Base-by-base conservation (phyloP, 2,888 invertebrate species). In the Parapristionchus giblindavisi region DNA sequence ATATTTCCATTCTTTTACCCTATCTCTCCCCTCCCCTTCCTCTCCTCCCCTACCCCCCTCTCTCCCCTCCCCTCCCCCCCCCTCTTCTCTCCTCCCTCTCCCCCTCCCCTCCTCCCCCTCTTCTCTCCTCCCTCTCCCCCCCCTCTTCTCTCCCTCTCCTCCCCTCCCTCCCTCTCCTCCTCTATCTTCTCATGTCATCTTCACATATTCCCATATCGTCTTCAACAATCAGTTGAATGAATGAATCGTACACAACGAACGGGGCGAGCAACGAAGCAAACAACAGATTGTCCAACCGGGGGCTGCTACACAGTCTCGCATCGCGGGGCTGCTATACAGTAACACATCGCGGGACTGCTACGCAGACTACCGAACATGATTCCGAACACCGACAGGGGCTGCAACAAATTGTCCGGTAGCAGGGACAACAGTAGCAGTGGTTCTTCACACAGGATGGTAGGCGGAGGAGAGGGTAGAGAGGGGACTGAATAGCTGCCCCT, bases 21-120 rank as follows among this genome's bases (percentile, higher is more conserved):
- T 14, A 32, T 51, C 27, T 48, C 65, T 65, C 65, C 48, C 66
- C 27, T 34, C 36, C 51, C 24, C 66, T 48, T n/a, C 6, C 66
- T 51, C 48, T 56, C n/a, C 6, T n/a, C 8, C 56, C 8, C 6
- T 8, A 56, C 56, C 56, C 56, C n/a, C 56, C 56, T 24, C n/a
- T 24, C 56, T 56, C n/a, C 56, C 56, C 56, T 56, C 56, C 24
- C 56, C 8, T n/a, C 8, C n/a, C 56, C 8, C 6, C 6, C 56
- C 21, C 6, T 14, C 56, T 56, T 17, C n/a, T n/a, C 56, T n/a
- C 27, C n/a, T 24, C 56, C n/a, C 56, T n/a, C 24, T n/a, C n/a
- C 8, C 11, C 11, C 56, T n/a, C 27, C n/a, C n/a, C 56, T 24
- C 56, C 27, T 56, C 27, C n/a, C 8, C 11, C 11, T n/a, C 56